A percentile compares a stretch with the other conserved stretches of the same genome.
phyloP scores from a whole-genome alignment of 1,140 invertebrate genomes.

The Mya arenaria region DNA sequence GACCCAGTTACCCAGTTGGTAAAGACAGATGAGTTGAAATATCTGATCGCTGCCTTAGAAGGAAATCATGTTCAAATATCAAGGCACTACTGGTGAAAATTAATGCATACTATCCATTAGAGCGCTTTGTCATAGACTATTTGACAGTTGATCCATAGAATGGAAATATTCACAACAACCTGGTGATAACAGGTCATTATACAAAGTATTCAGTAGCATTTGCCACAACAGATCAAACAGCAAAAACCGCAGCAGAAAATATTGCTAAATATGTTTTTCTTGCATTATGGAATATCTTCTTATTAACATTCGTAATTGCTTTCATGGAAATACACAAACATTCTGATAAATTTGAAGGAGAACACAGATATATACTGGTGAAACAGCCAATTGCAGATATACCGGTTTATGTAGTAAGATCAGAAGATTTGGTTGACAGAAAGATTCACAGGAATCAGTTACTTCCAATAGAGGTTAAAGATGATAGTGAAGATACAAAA shows the following conservation, averaged over 20 bases:
- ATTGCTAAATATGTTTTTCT: not conserved
- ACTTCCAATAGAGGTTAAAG: not conserved
- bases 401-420: not conserved
- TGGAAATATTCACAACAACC: no score
- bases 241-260: not conserved
- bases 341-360: not conserved
- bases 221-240: not conserved
- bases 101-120: no score
- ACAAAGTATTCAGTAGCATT: not conserved
- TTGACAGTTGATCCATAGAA: no score
- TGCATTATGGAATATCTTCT: not conserved
- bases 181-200: not conserved
- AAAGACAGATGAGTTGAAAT: no score
- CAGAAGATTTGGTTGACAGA: not conserved
- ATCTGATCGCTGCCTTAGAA: no score
- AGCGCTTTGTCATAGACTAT: no score
- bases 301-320: not conserved
- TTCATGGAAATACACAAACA: not conserved
- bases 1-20: no score
- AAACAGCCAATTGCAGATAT: not conserved
- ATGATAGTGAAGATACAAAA: not conserved
- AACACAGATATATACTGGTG: not conserved
- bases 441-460: not conserved
- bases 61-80: no score
- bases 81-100: no score